Percentiles rank a stretch among this genome's conserved stretches.
phyloP scores from a whole-genome alignment of 2,888 invertebrate species.

The Eupithecia centaureata region DNA sequence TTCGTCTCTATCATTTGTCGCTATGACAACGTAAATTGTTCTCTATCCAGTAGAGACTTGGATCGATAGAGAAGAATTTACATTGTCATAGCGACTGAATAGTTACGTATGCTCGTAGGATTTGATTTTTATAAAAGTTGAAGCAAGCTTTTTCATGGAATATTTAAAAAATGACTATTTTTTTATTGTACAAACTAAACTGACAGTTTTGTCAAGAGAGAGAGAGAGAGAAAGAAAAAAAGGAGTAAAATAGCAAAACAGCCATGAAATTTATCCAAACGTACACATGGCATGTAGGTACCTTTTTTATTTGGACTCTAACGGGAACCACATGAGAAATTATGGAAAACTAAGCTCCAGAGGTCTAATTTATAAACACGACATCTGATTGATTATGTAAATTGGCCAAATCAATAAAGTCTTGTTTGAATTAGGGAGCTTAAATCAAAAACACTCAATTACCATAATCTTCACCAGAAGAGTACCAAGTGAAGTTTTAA shows the following conservation, averaged over 20 bases:
- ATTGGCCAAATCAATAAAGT: slow-evolving; percentile 22
- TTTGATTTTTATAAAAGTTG: too few relatives aligned
- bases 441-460: slow-evolving; percentile 30
- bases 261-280: not conserved
- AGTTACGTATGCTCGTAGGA: too few relatives aligned
- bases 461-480: slow-evolving; percentile 38
- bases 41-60: too few relatives aligned
- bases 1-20: too few relatives aligned
- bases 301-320: not conserved
- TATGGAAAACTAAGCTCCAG: not conserved
- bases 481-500: slow-evolving; percentile 32
- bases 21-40: too few relatives aligned
- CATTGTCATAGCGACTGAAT: too few relatives aligned
- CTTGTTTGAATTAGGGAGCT: slow-evolving; percentile 26
- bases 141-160: too few relatives aligned
- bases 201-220: not conserved
- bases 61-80: too few relatives aligned
- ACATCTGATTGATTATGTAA: slow-evolving; percentile 18
- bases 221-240: too few relatives aligned
- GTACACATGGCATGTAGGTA: not conserved
- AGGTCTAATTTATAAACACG: slow-evolving; percentile 13
- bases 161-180: too few relatives aligned
- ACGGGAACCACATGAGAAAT: not conserved
- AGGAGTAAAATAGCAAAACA: not conserved
- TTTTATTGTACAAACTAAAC: too few relatives aligned